Base-by-base conservation (phyloP, 2,113 vertebrate species). In the Monarcha castaneiventris region DNA sequence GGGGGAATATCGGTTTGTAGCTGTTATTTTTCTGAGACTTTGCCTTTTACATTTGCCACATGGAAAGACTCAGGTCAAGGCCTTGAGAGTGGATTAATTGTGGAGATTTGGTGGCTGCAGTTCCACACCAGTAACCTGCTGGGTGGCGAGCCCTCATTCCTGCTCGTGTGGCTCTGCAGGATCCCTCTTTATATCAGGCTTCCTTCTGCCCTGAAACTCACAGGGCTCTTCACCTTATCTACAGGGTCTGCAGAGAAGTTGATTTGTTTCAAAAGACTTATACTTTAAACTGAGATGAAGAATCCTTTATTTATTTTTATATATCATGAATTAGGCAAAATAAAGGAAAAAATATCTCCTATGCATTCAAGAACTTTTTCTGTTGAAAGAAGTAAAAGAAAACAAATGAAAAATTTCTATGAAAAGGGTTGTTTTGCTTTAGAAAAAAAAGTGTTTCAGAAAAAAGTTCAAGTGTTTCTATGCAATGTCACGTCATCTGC, bases 81-180 rank as follows among this genome's bases (percentile, higher is more conserved):
- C 26, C 35, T 41, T 4, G 7, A 59, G 30, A 48, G 12, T 30
- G 22, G 26, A 48, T 76, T 72, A 62, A 43, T 6, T 69, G 35
- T n/a, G 29, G 62, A 25, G 29, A 37, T 72, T 68, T 1, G 1
- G 41, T 37, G 44, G 11, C 69, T 85, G 61, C 62, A 91, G 54
- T 16, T 80, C 41, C 18, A 9, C 62, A 76, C 3, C 35, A 68
- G 49, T 68, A 61, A 61, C 44, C 46, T 49, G 26, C 26, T 44
- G 5, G 1, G 21, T 56, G 61, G 15, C 0, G 1, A 92, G 32
- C 15, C 26, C 35, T 21, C 0, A 2, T 37, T 91, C 30, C 67
- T 90, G 21, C 15, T 72, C 0, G 0, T 0, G 3, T 37, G 33
- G 21, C 49, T 69, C 26, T 68, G 56, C 71, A n/a, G 49, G 32